Evolutionary conservation across 2,797 vertebrate genomes (phyloP).

Genomic region (Acanthurus tractus): DNA sequence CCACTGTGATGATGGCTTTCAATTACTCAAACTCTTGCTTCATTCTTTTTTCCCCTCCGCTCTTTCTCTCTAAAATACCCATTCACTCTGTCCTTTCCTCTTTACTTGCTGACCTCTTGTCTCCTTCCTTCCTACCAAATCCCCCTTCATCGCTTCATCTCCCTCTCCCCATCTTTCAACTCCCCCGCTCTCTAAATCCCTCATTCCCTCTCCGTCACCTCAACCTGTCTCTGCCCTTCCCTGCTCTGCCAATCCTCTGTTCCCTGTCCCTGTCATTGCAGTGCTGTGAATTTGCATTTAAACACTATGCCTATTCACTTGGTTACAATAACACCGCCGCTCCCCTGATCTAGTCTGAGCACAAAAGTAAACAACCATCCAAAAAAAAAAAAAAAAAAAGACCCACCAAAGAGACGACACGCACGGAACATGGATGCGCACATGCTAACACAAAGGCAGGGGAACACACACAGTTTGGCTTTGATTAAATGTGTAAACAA

Average conservation of each 20-base stretch:
- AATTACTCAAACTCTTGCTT: slow-evolving; percentile 45
- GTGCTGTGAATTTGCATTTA: slow-evolving; percentile 74
- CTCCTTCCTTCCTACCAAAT: slow-evolving; percentile 39
- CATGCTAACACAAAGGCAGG: slow-evolving; percentile 35
- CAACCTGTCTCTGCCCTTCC: slow-evolving; percentile 60
- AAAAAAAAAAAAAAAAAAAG: slow-evolving; percentile 17
- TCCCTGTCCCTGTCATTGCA: slow-evolving; percentile 53
- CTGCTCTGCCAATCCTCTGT: slow-evolving; percentile 57
- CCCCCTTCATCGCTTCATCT: slow-evolving; percentile 46
- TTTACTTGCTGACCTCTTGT: slow-evolving; percentile 54
- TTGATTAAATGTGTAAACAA: slow-evolving; percentile 74
- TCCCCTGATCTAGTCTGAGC: slow-evolving; percentile 72
- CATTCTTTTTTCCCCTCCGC: slow-evolving; percentile 28
- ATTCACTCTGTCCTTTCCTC: slow-evolving; percentile 37
- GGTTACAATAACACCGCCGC: slow-evolving; percentile 67
- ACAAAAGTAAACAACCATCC: slow-evolving; percentile 73
- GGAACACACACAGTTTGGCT: slow-evolving; percentile 42
- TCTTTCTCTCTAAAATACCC: slow-evolving; percentile 40
- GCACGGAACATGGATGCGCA: not conserved
- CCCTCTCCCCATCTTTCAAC: slow-evolving; percentile 50
- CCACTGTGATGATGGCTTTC: slow-evolving; percentile 48
- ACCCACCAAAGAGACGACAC: slow-evolving; percentile 18
- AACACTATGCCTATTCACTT: slow-evolving; percentile 71
- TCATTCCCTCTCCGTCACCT: slow-evolving; percentile 65
- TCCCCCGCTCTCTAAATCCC: slow-evolving; percentile 50